phyloP scores from a whole-genome alignment of 1,140 invertebrate species.

The Babylonia areolata region DNA sequence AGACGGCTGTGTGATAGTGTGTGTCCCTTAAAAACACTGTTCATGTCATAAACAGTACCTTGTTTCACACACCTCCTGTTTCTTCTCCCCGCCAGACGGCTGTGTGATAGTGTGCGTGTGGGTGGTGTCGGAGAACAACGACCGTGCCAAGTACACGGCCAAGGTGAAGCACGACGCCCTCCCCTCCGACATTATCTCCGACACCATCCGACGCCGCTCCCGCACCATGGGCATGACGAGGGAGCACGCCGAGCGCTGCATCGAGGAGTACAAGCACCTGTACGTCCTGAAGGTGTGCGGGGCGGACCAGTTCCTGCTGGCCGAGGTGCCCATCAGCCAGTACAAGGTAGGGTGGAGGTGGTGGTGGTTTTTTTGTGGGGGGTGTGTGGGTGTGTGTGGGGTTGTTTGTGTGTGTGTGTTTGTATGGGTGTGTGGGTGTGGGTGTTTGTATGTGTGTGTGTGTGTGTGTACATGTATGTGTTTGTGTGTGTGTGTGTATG shows the following conservation, averaged over 20 bases:
- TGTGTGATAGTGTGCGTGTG: constrained; percentile 76
- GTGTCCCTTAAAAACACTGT: too few relatives aligned
- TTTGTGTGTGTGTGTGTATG: too few relatives aligned
- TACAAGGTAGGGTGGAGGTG: constrained; percentile 67
- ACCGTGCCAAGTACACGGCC: constrained; percentile 76
- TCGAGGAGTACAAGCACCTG: constrained; percentile 71
- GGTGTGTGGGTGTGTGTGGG: not conserved
- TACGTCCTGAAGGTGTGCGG: constrained; percentile 76
- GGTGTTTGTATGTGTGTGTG: too few relatives aligned
- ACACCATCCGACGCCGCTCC: constrained; percentile 75
- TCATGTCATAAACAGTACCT: too few relatives aligned
- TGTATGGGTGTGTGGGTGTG: too few relatives aligned
- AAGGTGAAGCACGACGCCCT: constrained; percentile 75
- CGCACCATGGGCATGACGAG: constrained; percentile 70
- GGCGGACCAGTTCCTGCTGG: constrained; percentile 72
- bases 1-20: too few relatives aligned
- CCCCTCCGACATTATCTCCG: constrained; percentile 77
- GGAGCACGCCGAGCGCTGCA: constrained; percentile 73
- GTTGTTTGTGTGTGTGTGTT: not conserved
- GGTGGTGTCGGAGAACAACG: constrained; percentile 74
- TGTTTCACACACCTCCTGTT: too few relatives aligned
- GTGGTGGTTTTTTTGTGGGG: too few relatives aligned
- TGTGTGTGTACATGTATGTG: not conserved
- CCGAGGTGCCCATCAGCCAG: constrained; percentile 71
- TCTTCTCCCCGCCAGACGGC: constrained; percentile 58